Base-by-base conservation (phyloP, 2,797 vertebrate genomes). In the Capromys pilorides region DNA sequence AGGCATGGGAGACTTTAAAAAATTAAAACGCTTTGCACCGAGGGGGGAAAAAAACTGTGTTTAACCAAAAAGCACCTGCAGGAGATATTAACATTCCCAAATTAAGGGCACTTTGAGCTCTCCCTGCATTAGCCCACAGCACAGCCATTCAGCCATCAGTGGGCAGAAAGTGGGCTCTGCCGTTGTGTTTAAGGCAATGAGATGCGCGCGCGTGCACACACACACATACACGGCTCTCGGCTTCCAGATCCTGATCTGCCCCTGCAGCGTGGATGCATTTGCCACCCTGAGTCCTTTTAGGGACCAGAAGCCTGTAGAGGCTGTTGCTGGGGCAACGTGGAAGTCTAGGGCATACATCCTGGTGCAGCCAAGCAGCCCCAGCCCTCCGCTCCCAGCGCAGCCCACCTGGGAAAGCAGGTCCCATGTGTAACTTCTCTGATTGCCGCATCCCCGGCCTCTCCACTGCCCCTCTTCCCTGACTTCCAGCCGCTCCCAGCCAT, bases 31-130 rank as follows among this genome's bases (percentile, higher is more conserved):
- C 64, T 90, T 93, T 79, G 67, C 79, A 73, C 84, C 26, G 18
- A 88, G 45, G 28, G 33, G 64, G 59, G n/a, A 10, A 78, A 10
- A 78, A 22, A 77, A 78, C 82, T 61, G 45, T 83, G 41, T 93
- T 91, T 94, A 89, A 93, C 84, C 59, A 36, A 89, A 96, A 90
- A 95, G 39, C 85, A 93, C 93, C 85, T 95, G 90, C 69, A 92
- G 87, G 91, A 91, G 94, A 92, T 85, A 86, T 69, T 93, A 94
- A 92, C 85, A 95, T 95, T 92, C 75, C 77, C 67, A 83, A 94
- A 93, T 97, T 83, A 93, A 92, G 59, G 69, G 87, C 39, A 80
- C 86, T 80, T 87, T 11, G 75, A 51, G 39, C 54, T 66, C 54
- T 88, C 31, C 39, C 7, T 7, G 51, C 87, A 86, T 94, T 78